Percentiles rank a stretch among this genome's conserved stretches.
Conservation (phyloP, 2,888 invertebrate genomes). For the Entomobrya multifasciata region DNA sequence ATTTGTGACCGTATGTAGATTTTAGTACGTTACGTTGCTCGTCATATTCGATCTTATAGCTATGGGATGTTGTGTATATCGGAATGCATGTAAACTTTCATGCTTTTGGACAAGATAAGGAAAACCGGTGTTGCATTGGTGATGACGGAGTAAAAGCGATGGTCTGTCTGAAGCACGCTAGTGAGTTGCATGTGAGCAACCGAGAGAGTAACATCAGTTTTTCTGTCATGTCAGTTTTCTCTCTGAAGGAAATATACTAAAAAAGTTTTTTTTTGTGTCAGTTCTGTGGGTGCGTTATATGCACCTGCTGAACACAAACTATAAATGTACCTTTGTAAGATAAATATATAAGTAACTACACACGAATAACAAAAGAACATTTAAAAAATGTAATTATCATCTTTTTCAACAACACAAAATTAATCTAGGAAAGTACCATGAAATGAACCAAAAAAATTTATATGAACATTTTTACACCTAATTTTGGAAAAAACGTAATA, state of each 20-base stretch:
- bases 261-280: neutral
- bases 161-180: neutral
- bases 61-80: neutral
- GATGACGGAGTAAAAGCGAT: slow-evolving; percentile 40
- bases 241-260: neutral
- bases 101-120: neutral
- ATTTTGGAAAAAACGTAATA: too few species aligned
- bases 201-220: slow-evolving; percentile 57
- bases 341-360: too few species aligned
- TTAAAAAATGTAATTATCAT: neutral
- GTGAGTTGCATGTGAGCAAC: slow-evolving; percentile 50
- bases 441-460: too few species aligned
- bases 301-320: neutral
- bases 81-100: neutral
- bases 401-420: too few species aligned
- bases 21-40: neutral
- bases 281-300: neutral
- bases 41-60: neutral
- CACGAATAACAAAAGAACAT: neutral
- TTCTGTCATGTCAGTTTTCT: neutral
- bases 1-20: too few species aligned
- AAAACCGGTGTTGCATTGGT: slow-evolving; percentile 44
- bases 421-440: too few species aligned
- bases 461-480: too few species aligned
- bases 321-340: neutral